phyloP scores from a whole-genome alignment of 2,888 invertebrate genomes.

The Dryomyza anilis region DNA sequence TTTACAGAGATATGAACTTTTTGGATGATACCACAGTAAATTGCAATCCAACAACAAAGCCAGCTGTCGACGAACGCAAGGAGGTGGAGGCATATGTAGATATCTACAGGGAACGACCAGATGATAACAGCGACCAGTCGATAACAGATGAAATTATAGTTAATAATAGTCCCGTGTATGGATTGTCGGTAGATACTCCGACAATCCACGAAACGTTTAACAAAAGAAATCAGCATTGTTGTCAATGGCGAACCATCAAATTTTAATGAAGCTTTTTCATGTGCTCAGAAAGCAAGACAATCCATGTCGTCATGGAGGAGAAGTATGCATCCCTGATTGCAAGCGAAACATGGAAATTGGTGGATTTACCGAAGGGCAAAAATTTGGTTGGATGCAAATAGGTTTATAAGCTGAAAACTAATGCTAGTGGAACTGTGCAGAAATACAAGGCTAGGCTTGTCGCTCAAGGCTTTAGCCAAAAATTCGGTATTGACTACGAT shows the following conservation, averaged over 20 bases:
- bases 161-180: not conserved
- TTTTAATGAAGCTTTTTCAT: slow-evolving; percentile 9
- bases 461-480: slow-evolving; percentile 14
- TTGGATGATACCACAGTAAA: not conserved
- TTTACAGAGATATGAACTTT: not conserved
- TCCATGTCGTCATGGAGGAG: not conserved
- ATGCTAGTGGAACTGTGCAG: not conserved
- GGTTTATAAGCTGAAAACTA: slow-evolving; percentile 4
- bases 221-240: slow-evolving; percentile 17
- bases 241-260: too few species aligned
- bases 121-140: not conserved
- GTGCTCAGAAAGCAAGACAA: not conserved
- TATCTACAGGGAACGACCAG: not conserved
- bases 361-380: not conserved
- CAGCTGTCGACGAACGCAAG: not conserved
- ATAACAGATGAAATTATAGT: not conserved
- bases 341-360: not conserved
- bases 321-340: too few species aligned
- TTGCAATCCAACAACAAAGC: not conserved
- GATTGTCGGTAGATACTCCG: not conserved
- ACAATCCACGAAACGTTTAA: slow-evolving; percentile 1
- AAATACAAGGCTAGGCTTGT: slow-evolving; percentile 16
- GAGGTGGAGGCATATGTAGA: too few species aligned
- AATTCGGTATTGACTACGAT: slow-evolving; percentile 21
- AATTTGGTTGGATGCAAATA: too few species aligned